Percentiles rank a stretch among this genome's conserved stretches.
phyloP scores from a whole-genome alignment of 1,140 invertebrate genomes.

The Eriocheir sinensis region DNA sequence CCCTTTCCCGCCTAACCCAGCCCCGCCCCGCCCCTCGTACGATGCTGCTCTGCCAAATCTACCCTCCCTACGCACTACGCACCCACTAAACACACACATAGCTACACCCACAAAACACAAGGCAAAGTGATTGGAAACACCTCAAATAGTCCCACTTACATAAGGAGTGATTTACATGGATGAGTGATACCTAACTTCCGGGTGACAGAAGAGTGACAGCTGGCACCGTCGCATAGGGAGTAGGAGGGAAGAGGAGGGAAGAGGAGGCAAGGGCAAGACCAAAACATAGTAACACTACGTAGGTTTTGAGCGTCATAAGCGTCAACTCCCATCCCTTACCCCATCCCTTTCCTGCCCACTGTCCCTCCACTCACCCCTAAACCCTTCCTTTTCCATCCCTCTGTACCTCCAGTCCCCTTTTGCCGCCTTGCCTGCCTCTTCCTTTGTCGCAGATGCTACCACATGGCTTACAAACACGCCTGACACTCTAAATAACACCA shows the following conservation, averaged over 20 bases:
- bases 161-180: too few relatives aligned
- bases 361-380: too few relatives aligned
- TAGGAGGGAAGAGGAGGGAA: too few relatives aligned
- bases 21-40: background rate
- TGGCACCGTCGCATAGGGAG: slow-evolving; percentile 9
- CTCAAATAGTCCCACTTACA: too few relatives aligned
- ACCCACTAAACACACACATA: background rate
- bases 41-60: slow-evolving; percentile 1
- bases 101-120: background rate
- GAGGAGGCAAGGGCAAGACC: background rate
- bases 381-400: too few relatives aligned
- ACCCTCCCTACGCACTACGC: background rate
- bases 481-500: too few relatives aligned
- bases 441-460: too few relatives aligned
- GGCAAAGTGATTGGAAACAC: too few relatives aligned
- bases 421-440: too few relatives aligned
- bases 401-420: too few relatives aligned
- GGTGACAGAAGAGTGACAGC: background rate
- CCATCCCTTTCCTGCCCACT: too few relatives aligned
- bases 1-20: background rate
- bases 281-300: background rate
- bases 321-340: background rate
- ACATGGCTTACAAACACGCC: too few relatives aligned
- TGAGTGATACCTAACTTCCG: background rate
- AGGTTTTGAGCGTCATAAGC: background rate